Conservation (phyloP, 2,888 invertebrate genomes). For the Drosophila anceps region DNA sequence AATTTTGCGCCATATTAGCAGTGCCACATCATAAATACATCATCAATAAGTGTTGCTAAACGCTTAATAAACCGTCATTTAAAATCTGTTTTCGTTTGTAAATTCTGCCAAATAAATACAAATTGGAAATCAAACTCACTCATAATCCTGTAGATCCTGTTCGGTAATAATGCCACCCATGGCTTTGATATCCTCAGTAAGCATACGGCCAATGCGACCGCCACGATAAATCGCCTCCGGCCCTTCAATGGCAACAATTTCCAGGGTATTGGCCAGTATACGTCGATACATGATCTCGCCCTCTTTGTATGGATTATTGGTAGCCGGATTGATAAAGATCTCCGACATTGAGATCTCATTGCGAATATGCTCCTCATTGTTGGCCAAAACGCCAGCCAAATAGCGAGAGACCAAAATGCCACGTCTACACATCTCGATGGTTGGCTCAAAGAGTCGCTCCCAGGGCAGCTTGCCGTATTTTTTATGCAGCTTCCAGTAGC, state of each 20-base stretch:
- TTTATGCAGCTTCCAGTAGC: constrained; percentile 91
- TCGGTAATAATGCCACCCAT: constrained; percentile 92
- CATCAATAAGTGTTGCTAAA: background rate
- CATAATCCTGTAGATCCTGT: constrained; percentile 91
- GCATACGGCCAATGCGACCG: constrained; percentile 87
- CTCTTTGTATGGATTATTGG: constrained; percentile 82
- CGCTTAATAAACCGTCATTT: background rate
- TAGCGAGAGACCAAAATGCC: constrained; percentile 90
- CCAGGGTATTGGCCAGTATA: constrained; percentile 89
- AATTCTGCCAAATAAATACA: background rate
- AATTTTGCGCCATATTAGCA: too few species aligned
- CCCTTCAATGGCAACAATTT: constrained; percentile 89
- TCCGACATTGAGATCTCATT: constrained; percentile 87
- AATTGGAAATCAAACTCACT: constrained; percentile 85
- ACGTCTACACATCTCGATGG: constrained; percentile 90
- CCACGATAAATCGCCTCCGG: constrained; percentile 92
- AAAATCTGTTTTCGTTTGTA: background rate
- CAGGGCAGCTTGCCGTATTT: constrained; percentile 92
- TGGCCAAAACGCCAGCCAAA: constrained; percentile 87
- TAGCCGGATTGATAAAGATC: constrained; percentile 88
- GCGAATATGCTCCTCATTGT: constrained; percentile 86
- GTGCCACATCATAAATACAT: too few species aligned
- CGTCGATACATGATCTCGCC: constrained; percentile 89
- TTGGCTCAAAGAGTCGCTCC: constrained; percentile 91
- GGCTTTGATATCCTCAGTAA: constrained; percentile 89